Percentiles rank a stretch among this genome's conserved stretches.
These are phyloP conservation scores for Aldabrachelys gigantea DNA, from an alignment of 2,113 vertebrate genomes.

Conservation along the genomic window DNA sequence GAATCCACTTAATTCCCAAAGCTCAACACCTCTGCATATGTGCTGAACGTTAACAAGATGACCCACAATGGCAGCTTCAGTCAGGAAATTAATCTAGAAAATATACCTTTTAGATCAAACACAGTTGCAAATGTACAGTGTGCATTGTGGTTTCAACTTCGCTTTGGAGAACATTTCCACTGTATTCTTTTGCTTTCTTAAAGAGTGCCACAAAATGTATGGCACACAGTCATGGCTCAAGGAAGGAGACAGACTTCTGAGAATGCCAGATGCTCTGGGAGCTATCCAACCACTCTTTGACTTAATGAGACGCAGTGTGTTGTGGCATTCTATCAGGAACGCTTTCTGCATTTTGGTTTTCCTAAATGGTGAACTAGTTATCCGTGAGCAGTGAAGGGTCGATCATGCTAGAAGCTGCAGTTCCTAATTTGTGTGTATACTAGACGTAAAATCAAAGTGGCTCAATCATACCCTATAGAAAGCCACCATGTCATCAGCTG, in stretches of 20 bases:
- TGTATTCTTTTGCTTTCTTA: fast-evolving
- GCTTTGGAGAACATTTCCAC: fast-evolving
- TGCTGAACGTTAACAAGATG: slow-evolving; percentile 39
- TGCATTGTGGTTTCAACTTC: neutral
- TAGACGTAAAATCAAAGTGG: neutral
- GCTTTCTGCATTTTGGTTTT: neutral
- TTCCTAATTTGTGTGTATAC: neutral
- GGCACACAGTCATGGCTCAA: slow-evolving; percentile 16
- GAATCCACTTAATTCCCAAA: slow-evolving; percentile 41
- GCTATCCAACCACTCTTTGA: neutral
- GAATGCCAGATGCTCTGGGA: slow-evolving; percentile 1
- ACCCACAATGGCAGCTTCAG: neutral
- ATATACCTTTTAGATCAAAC: neutral
- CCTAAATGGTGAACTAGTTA: slow-evolving; percentile 25
- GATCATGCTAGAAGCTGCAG: slow-evolving; percentile 5
- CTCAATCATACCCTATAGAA: neutral
- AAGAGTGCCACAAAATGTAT: neutral
- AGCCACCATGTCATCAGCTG: neutral
- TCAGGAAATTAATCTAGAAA: neutral
- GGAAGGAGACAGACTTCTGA: slow-evolving; percentile 24
- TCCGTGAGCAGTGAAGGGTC: neutral
- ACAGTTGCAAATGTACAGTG: fast-evolving
- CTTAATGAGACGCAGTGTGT: neutral
- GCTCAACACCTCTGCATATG: neutral
- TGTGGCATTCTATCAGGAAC: slow-evolving; percentile 33